Conservation (phyloP, 2,113 vertebrate species). For the Brachyistius frenatus region DNA sequence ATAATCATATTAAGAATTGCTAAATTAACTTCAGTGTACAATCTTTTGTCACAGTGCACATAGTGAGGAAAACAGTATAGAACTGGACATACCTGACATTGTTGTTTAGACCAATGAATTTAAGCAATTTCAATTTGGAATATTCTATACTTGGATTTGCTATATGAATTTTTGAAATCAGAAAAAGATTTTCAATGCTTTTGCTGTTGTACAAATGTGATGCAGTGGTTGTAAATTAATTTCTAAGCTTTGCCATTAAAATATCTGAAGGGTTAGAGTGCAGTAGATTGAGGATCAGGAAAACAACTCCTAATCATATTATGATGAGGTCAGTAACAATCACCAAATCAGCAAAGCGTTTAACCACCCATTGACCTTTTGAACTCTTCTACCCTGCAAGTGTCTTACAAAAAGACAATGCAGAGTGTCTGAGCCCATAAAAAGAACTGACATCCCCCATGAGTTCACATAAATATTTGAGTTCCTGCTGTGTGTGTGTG, state of each 20-base stretch:
- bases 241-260: not conserved
- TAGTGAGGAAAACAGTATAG: too few species aligned
- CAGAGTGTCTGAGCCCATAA: slow-evolving; percentile 7
- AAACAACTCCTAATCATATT: not conserved
- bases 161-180: not conserved
- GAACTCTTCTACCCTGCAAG: slow-evolving; percentile 29
- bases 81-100: not conserved
- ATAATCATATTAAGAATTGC: not conserved
- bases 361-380: slow-evolving; percentile 42
- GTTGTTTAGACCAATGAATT: slow-evolving; percentile 8
- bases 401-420: slow-evolving; percentile 36
- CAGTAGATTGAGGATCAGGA: not conserved
- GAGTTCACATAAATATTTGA: slow-evolving; percentile 60
- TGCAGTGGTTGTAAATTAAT: too few species aligned
- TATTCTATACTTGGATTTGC: not conserved
- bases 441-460: slow-evolving; percentile 34
- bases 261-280: not conserved
- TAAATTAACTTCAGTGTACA: not conserved
- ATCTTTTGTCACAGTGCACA: not conserved
- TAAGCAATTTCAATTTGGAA: not conserved
- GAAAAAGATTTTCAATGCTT: not conserved
- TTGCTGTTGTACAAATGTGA: not conserved
- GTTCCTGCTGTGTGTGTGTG: slow-evolving; percentile 19
- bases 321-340: not conserved
- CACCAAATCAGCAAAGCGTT: slow-evolving; percentile 4